A percentile compares a stretch with the other conserved stretches of the same genome.
Conservation (phyloP, 2,888 invertebrate species). For the Hedychridium roseum region DNA sequence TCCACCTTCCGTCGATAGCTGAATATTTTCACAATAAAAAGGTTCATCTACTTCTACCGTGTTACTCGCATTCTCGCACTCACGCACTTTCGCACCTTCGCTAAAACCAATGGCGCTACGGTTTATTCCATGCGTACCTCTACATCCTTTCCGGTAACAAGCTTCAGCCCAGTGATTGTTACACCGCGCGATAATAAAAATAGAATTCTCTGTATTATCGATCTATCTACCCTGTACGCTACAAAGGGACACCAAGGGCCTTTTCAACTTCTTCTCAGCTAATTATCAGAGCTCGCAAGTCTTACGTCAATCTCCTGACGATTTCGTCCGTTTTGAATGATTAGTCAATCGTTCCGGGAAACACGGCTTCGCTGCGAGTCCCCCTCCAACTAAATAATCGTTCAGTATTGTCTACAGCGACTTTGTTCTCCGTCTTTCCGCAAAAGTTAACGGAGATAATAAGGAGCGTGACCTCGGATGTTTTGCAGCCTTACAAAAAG, state of each 20-base stretch:
- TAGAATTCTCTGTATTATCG: conserved; percentile 24
- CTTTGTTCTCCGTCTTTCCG: too few species aligned
- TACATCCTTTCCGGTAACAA: conserved; percentile 16
- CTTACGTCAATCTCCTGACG: too few species aligned
- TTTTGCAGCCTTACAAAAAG: conserved; percentile 19
- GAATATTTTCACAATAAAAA: conserved; percentile 57
- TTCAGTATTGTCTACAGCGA: too few species aligned
- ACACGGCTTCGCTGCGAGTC: too few species aligned
- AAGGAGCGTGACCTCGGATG: too few species aligned
- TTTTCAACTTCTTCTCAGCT: too few species aligned
- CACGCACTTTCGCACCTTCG: conserved; percentile 11
- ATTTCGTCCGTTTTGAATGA: too few species aligned
- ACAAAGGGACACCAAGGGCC: conserved; percentile 27
- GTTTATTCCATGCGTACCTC: conserved; percentile 33
- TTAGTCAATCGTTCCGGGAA: too few species aligned
- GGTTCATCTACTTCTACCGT: conserved; percentile 41
- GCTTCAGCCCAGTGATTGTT: conserved; percentile 19
- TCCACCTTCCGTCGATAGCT: conserved; percentile 60
- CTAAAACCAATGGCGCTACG: background rate
- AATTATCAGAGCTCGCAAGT: too few species aligned
- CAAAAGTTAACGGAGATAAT: too few species aligned
- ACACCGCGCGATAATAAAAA: conserved; percentile 25
- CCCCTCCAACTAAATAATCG: too few species aligned
- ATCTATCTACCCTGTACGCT: conserved; percentile 21
- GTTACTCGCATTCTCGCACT: conserved; percentile 28